Conservation (phyloP, 2,113 vertebrate species). For the Oenanthe melanoleuca region DNA sequence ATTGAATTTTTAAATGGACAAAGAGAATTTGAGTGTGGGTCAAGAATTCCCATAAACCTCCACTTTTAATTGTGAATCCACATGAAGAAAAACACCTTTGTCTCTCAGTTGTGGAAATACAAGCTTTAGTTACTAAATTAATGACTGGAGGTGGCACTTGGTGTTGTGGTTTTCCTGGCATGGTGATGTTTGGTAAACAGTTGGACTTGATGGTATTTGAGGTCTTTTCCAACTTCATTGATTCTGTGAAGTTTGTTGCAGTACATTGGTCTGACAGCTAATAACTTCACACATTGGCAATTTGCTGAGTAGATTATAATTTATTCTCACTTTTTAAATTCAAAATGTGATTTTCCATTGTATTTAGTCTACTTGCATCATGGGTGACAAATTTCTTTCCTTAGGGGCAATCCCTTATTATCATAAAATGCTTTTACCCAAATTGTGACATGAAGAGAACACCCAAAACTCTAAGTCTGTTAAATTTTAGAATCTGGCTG, state of each 20-base stretch:
- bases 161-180: neutral
- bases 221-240: neutral
- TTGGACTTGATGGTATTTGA: neutral
- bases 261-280: constrained; percentile 51
- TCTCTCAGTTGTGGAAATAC: constrained; percentile 40
- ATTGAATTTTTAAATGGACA: neutral
- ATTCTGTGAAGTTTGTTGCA: constrained; percentile 11
- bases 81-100: constrained; percentile 36
- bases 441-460: neutral
- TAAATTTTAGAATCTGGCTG: neutral
- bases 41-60: neutral
- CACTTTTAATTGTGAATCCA: constrained; percentile 13
- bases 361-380: constrained; percentile 67
- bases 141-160: neutral
- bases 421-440: constrained; percentile 30
- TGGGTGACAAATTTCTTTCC: constrained; percentile 61
- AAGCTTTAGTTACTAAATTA: constrained; percentile 1
- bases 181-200: neutral
- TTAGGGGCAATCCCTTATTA: constrained; percentile 54
- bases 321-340: constrained; percentile 65
- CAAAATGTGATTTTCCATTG: constrained; percentile 61
- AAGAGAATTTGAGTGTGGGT: neutral
- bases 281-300: constrained; percentile 59
- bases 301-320: constrained; percentile 63
- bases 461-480: neutral